Percentiles rank a stretch among this genome's conserved stretches.
These are phyloP conservation scores for Dorcus parallelipipedus DNA, from an alignment of 2,888 invertebrate species.

Conservation along the genomic window DNA sequence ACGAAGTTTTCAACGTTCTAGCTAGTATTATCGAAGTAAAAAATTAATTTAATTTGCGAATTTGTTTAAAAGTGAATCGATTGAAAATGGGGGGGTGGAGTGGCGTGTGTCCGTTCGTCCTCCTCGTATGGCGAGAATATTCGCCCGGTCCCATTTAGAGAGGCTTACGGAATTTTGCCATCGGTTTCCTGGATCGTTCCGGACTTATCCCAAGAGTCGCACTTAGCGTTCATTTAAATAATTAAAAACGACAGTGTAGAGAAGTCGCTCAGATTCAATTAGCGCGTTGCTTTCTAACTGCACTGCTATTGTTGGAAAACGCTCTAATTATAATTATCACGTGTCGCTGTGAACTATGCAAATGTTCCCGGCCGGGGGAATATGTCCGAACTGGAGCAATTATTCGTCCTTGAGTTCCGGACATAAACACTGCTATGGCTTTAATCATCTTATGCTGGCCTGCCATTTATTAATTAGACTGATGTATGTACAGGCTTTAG, in stretches of 20 bases:
- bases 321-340: slow-evolving; percentile 29
- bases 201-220: slow-evolving; percentile 10
- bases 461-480: slow-evolving; percentile 49
- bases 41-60: no score
- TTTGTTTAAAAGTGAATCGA: no score
- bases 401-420: slow-evolving; percentile 23
- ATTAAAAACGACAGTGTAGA: slow-evolving; percentile 23
- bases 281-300: slow-evolving; percentile 18
- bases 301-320: slow-evolving; percentile 24
- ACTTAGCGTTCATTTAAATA: slow-evolving; percentile 20
- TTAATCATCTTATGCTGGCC: slow-evolving; percentile 42
- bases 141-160: no score
- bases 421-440: slow-evolving; percentile 32
- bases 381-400: slow-evolving; percentile 20
- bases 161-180: no score
- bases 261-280: slow-evolving; percentile 23
- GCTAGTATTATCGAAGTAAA: no score
- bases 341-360: slow-evolving; percentile 27
- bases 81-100: no score
- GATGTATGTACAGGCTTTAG: slow-evolving; percentile 37
- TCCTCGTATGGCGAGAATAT: no score
- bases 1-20: no score
- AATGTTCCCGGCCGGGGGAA: slow-evolving; percentile 22
- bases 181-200: slow-evolving; percentile 1
- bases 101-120: no score